Conservation (phyloP, 2,113 vertebrate genomes). For the Chascanopsetta lugubris region DNA sequence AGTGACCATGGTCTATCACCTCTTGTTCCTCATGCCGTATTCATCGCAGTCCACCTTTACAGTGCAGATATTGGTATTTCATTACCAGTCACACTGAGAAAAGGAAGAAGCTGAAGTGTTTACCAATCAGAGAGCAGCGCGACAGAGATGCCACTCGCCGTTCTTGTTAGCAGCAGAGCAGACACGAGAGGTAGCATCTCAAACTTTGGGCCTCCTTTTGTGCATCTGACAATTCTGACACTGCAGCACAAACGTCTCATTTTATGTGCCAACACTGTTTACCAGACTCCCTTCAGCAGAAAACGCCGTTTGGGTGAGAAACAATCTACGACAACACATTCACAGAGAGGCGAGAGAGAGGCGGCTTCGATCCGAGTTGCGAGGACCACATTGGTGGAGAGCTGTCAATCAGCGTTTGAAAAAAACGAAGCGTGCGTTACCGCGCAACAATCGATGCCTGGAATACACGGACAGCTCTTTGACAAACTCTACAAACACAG, state of each 20-base stretch:
- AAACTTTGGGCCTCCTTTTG: conserved; percentile 43
- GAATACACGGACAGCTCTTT: conserved; percentile 42
- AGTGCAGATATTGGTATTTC: too few species aligned
- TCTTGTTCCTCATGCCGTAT: too few species aligned
- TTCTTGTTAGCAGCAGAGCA: conserved; percentile 16
- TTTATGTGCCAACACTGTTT: conserved; percentile 28
- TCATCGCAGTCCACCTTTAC: too few species aligned
- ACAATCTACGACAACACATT: conserved; percentile 52
- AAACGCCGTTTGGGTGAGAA: conserved; percentile 45
- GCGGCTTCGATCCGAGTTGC: conserved; percentile 41
- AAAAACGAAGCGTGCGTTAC: conserved; percentile 39
- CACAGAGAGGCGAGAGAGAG: conserved; percentile 27
- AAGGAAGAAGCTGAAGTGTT: conserved; percentile 11
- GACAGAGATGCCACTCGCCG: conserved; percentile 1
- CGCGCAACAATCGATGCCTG: conserved; percentile 53
- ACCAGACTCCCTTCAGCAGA: conserved; percentile 37
- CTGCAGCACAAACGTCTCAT: conserved; percentile 25
- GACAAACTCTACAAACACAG: conserved; percentile 61
- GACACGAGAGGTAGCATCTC: conserved; percentile 31
- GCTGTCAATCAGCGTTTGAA: conserved; percentile 70
- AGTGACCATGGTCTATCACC: too few species aligned
- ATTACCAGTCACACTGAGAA: background rate
- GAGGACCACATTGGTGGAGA: conserved; percentile 48
- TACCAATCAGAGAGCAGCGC: conserved; percentile 5
- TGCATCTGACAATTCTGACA: conserved; percentile 43